Conservation (phyloP, 2,797 vertebrate genomes). For the Argentina silus region DNA sequence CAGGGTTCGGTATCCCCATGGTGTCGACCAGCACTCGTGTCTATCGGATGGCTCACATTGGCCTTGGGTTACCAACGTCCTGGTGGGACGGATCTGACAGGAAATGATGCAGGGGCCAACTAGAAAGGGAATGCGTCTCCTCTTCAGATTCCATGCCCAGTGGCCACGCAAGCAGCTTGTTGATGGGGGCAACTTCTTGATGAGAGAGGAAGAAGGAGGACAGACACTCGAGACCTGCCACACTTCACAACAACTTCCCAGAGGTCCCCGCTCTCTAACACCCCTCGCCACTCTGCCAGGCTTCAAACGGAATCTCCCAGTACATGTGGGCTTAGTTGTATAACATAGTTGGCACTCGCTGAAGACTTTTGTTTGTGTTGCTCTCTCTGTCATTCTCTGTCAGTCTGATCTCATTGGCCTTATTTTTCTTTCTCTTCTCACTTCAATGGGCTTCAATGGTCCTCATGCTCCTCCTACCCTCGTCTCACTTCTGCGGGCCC, state of each 20-base stretch:
- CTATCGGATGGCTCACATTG: constrained; percentile 16
- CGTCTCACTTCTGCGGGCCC: constrained; percentile 55
- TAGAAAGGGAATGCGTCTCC: constrained; percentile 47
- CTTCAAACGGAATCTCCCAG: constrained; percentile 70
- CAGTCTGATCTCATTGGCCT: neutral
- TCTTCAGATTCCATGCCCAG: constrained; percentile 49
- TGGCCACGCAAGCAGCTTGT: constrained; percentile 48
- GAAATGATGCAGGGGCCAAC: constrained; percentile 45
- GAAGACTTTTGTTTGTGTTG: constrained; percentile 53
- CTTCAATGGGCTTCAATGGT: constrained; percentile 7
- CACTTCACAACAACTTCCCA: constrained; percentile 54
- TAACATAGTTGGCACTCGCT: neutral
- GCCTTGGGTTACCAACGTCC: constrained; percentile 13
- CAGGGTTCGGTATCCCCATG: neutral
- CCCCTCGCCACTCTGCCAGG: neutral
- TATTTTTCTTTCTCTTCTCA: constrained; percentile 7
- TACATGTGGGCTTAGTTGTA: constrained; percentile 50
- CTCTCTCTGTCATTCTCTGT: constrained; percentile 27
- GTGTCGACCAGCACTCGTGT: constrained; percentile 2
- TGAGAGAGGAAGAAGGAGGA: constrained; percentile 36
- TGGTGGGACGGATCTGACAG: constrained; percentile 37
- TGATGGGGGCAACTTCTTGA: constrained; percentile 54
- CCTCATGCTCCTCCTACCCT: constrained; percentile 41
- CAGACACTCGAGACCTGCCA: constrained; percentile 54
- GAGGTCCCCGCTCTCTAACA: constrained; percentile 41